A percentile compares a stretch with the other conserved stretches of the same genome.
phyloP scores from a whole-genome alignment of 1,140 invertebrate genomes.

The Mylabris phalerata region DNA sequence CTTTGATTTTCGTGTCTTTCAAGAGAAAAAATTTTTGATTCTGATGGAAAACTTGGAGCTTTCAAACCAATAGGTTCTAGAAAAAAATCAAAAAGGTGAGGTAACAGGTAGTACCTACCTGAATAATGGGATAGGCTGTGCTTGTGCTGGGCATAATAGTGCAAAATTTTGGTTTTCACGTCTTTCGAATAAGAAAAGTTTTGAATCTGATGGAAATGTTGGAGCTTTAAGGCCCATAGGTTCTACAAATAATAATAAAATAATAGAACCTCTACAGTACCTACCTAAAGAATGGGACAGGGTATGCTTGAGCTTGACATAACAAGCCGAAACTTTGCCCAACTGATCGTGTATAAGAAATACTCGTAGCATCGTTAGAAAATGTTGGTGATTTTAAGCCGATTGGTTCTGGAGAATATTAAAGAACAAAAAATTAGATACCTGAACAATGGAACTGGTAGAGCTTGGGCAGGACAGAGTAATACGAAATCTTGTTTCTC shows the following conservation, averaged over 20 bases:
- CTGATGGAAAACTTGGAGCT: conserved; percentile 47
- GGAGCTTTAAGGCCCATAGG: conserved; percentile 45
- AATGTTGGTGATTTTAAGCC: conserved; percentile 61
- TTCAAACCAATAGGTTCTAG: conserved; percentile 46
- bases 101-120: conserved; percentile 46
- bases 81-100: conserved; percentile 13
- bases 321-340: conserved; percentile 40
- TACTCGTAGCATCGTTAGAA: conserved; percentile 51
- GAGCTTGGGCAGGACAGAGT: conserved; percentile 49
- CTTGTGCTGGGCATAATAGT: conserved; percentile 57
- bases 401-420: conserved; percentile 51
- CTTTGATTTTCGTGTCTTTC: conserved; percentile 18
- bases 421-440: conserved; percentile 1
- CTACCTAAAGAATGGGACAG: conserved; percentile 46
- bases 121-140: conserved; percentile 59
- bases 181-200: conserved; percentile 33
- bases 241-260: conserved; percentile 41
- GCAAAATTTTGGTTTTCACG: conserved; percentile 38
- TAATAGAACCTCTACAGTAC: not conserved
- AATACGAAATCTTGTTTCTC: conserved; percentile 48
- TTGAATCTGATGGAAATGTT: conserved; percentile 42
- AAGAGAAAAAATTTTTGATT: conserved; percentile 37
- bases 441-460: conserved; percentile 49
- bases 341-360: conserved; percentile 35
- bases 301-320: conserved; percentile 50